A percentile compares a stretch with the other conserved stretches of the same genome.
phyloP scores from a whole-genome alignment of 2,888 invertebrate genomes.

The Rhopalosiphum nymphaeae region DNA sequence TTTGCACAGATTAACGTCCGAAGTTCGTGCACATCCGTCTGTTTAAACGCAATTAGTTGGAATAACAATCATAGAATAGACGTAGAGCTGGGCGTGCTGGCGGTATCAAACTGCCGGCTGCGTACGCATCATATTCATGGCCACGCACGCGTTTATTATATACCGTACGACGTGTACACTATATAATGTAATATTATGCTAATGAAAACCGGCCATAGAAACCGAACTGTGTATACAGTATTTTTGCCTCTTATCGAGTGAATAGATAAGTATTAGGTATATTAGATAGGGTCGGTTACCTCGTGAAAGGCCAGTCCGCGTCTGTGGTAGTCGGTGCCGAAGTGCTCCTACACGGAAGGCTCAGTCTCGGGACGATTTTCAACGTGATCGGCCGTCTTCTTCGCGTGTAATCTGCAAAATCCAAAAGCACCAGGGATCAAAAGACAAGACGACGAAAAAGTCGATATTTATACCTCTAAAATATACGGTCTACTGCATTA shows the following conservation, averaged over 20 bases:
- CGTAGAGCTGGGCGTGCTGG: neutral
- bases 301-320: conserved; percentile 72
- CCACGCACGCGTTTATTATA: neutral
- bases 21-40: neutral
- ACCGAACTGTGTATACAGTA: neutral
- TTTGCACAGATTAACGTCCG: neutral
- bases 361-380: conserved; percentile 73
- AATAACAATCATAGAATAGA: neutral
- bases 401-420: conserved; percentile 71
- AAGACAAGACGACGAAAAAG: neutral
- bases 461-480: neutral
- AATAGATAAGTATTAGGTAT: neutral
- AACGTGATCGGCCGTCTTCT: conserved; percentile 73
- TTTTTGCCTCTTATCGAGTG: neutral
- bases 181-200: neutral
- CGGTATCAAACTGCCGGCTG: neutral
- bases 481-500: neutral
- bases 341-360: conserved; percentile 72
- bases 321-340: conserved; percentile 72
- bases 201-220: neutral
- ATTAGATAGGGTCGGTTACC: conserved; percentile 69
- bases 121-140: neutral
- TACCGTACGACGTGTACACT: neutral
- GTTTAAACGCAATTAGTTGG: neutral
- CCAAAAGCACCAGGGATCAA: neutral